Percentiles rank a stretch among this genome's conserved stretches.
Evolutionary conservation across 2,113 vertebrate species (phyloP).

Genomic region (Engraulis encrasicolus): DNA sequence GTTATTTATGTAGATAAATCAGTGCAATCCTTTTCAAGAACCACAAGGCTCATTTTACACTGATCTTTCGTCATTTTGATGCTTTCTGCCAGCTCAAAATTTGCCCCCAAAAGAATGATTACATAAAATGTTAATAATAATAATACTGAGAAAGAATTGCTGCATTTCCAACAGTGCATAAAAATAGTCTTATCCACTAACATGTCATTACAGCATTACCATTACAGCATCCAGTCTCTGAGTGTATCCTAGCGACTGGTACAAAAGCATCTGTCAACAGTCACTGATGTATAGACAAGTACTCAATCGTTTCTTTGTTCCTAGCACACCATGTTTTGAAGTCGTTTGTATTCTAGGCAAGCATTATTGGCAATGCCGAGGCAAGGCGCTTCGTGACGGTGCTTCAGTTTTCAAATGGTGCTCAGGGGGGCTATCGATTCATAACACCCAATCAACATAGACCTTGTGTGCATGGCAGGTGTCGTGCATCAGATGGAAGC

Average conservation of each 20-base stretch:
- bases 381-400: not conserved
- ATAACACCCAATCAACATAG: not conserved
- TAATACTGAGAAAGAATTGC: not conserved
- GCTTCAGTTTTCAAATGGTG: not conserved
- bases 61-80: too few species aligned
- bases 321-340: not conserved
- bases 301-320: not conserved
- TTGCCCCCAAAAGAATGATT: not conserved
- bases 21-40: not conserved
- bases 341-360: not conserved
- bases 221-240: not conserved
- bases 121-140: not conserved
- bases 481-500: not conserved
- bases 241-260: not conserved
- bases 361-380: not conserved
- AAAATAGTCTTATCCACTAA: not conserved
- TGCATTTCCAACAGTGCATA: not conserved
- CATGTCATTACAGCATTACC: not conserved
- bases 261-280: not conserved
- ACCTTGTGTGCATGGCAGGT: not conserved
- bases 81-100: too few species aligned
- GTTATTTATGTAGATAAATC: not conserved
- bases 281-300: not conserved
- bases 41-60: not conserved
- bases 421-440: not conserved